Evolutionary conservation across 2,797 vertebrate genomes (phyloP).

Genomic region (Spinus pinus): DNA sequence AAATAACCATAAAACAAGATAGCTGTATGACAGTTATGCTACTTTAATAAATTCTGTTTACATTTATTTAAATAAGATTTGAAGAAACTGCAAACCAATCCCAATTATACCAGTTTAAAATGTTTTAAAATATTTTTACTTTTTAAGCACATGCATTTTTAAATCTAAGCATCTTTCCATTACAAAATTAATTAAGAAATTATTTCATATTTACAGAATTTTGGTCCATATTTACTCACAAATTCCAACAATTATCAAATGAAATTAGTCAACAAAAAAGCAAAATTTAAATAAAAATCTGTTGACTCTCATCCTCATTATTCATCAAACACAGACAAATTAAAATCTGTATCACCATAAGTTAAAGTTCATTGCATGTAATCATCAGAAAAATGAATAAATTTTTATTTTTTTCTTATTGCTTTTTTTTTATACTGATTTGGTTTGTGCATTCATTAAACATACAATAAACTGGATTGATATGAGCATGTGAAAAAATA

Average conservation of each 20-base stretch:
- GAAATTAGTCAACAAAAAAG: neutral
- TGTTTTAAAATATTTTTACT: neutral
- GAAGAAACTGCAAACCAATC: neutral
- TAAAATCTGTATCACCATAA: constrained; percentile 19
- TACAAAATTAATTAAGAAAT: neutral
- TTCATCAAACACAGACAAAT: neutral
- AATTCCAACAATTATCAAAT: neutral
- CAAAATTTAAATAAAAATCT: neutral
- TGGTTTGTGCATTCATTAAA: constrained; percentile 36
- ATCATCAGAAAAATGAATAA: neutral
- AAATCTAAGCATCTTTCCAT: neutral
- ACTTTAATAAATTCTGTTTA: neutral
- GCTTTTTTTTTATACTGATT: neutral
- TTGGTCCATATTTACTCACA: neutral
- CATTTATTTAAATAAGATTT: neutral
- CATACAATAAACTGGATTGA: constrained; percentile 18
- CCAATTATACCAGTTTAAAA: neutral
- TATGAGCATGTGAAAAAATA: constrained; percentile 11
- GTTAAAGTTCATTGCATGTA: neutral
- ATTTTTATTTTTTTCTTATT: neutral
- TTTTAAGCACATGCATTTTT: neutral
- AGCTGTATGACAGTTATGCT: neutral
- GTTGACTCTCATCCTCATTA: neutral
- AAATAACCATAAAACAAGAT: neutral
- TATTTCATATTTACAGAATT: neutral